A percentile compares a stretch with the other conserved stretches of the same genome.
phyloP scores from a whole-genome alignment of 2,797 vertebrate species.

The Periparus ater region DNA sequence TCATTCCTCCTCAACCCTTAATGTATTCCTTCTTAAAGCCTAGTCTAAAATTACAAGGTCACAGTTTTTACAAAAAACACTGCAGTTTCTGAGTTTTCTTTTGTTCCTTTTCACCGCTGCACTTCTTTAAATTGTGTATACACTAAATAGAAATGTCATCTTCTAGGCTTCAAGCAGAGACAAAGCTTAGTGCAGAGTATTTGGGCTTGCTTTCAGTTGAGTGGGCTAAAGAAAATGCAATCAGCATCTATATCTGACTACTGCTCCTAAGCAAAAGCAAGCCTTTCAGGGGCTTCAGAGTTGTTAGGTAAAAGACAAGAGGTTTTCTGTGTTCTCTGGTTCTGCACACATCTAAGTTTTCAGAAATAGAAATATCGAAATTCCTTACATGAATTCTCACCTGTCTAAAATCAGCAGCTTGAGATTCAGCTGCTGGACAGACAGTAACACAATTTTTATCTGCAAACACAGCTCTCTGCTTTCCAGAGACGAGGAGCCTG shows the following conservation, averaged over 20 bases:
- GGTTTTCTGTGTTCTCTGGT: neutral
- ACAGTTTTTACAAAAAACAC: neutral
- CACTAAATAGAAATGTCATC: neutral
- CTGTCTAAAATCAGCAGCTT: neutral
- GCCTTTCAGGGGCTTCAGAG: neutral
- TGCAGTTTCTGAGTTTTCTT: neutral
- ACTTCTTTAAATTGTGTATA: neutral
- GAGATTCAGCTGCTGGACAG: neutral
- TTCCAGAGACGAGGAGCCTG: neutral
- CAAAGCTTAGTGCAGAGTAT: neutral
- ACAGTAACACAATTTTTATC: neutral
- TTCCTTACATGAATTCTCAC: neutral
- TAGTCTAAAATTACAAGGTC: neutral
- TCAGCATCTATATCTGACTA: neutral
- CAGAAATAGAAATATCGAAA: neutral
- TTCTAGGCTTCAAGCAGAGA: neutral
- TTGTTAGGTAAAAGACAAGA: neutral
- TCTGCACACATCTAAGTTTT: neutral
- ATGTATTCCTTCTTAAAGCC: neutral
- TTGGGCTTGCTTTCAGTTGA: neutral
- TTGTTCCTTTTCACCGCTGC: neutral
- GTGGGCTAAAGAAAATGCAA: neutral
- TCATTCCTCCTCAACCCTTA: neutral
- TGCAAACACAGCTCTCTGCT: neutral
- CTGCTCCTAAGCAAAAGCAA: neutral